phyloP scores from a whole-genome alignment of 2,888 invertebrate species.

The Hymenopus coronatus region DNA sequence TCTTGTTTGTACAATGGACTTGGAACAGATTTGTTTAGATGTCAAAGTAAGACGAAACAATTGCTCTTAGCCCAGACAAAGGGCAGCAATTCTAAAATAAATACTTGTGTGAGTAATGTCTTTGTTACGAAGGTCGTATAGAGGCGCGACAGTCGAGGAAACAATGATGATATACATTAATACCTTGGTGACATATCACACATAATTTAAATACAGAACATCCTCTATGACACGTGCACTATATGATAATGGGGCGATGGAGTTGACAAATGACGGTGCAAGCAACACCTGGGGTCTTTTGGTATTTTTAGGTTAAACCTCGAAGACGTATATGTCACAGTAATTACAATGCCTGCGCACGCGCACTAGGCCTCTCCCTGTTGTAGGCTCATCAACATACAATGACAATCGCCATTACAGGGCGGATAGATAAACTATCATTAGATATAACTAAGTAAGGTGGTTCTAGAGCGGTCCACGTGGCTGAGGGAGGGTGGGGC shows the following conservation, averaged over 20 bases:
- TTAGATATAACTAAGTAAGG: slow-evolving; percentile 13
- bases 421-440: slow-evolving; percentile 16
- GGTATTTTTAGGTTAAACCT: slow-evolving; percentile 19
- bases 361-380: slow-evolving; percentile 11
- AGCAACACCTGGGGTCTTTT: slow-evolving; percentile 18
- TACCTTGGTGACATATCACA: not conserved
- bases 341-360: not conserved
- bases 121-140: not conserved
- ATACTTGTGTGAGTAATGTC: not conserved
- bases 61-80: not conserved
- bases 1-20: too few relatives aligned
- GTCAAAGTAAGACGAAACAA: not conserved
- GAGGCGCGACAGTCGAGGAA: not conserved
- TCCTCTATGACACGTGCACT: not conserved
- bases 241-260: not conserved
- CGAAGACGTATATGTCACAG: not conserved
- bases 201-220: not conserved
- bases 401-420: not conserved
- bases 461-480: not conserved
- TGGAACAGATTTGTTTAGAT: too few relatives aligned
- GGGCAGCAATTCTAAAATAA: not conserved
- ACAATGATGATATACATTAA: not conserved
- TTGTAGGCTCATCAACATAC: slow-evolving; percentile 24
- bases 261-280: not conserved
- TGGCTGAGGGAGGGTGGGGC: not conserved